A percentile compares a stretch with the other conserved stretches of the same genome.
Evolutionary conservation across 2,797 vertebrate species (phyloP).

Genomic region (Esox masquinongy): DNA sequence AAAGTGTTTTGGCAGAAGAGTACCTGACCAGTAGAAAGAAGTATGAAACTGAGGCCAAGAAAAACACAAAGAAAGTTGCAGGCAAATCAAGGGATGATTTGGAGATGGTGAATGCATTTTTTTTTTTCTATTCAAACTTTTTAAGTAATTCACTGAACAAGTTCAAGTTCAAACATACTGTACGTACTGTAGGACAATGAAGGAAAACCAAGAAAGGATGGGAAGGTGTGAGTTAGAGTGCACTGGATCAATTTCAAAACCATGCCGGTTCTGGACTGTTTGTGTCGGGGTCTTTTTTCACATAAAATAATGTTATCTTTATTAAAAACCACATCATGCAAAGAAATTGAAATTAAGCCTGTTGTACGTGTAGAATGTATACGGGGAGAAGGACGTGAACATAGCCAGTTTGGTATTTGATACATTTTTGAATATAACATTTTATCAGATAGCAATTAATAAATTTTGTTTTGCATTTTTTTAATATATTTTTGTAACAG

Average conservation of each 20-base stretch:
- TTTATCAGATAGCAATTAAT: background rate
- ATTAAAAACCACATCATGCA: no score
- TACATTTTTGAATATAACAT: background rate
- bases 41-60: constrained; percentile 54
- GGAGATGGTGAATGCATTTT: constrained; percentile 52
- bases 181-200: background rate
- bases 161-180: no score
- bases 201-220: background rate
- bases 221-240: background rate
- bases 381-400: no score
- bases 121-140: background rate
- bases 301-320: no score
- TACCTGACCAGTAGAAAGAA: constrained; percentile 47
- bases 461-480: background rate
- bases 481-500: background rate
- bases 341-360: no score
- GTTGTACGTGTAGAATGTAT: no score
- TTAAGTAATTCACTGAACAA: background rate
- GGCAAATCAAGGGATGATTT: constrained; percentile 56
- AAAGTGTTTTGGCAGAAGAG: constrained; percentile 66
- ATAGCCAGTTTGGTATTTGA: background rate
- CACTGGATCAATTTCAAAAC: background rate
- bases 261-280: no score
- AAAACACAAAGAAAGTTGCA: constrained; percentile 48
- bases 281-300: no score